Conservation (phyloP, 2,113 vertebrate genomes). For the Pseudopipra pipra region DNA sequence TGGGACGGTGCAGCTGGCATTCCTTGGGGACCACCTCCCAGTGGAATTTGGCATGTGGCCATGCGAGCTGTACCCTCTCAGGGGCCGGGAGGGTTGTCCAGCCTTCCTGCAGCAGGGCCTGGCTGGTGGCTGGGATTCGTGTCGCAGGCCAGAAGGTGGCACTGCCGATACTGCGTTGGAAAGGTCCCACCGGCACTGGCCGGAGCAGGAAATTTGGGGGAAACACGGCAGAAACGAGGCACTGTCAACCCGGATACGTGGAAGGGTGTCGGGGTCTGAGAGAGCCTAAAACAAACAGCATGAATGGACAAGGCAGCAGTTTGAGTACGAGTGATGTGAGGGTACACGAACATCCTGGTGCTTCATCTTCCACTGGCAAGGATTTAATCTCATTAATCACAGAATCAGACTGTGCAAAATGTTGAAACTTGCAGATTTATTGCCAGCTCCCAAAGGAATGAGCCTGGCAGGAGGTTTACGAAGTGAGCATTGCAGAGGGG, state of each 20-base stretch:
- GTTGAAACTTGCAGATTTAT: not conserved
- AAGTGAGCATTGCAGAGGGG: not conserved
- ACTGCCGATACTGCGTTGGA: conserved; percentile 70
- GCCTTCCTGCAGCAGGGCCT: not conserved
- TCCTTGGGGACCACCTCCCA: not conserved
- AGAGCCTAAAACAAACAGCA: not conserved
- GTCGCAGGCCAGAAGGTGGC: conserved; percentile 74
- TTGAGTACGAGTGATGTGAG: not conserved
- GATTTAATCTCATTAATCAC: not conserved
- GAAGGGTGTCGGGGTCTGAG: not conserved
- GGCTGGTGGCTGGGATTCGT: not conserved
- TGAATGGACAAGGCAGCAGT: not conserved
- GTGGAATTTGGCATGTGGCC: fast-evolving
- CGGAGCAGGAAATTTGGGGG: not conserved
- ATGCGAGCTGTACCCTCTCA: not conserved
- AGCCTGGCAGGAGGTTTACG: not conserved
- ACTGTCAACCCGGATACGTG: not conserved
- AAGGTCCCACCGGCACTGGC: not conserved
- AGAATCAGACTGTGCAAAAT: not conserved
- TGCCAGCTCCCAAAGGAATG: not conserved
- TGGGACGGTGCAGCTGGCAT: fast-evolving
- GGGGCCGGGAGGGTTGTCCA: not conserved
- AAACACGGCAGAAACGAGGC: not conserved
- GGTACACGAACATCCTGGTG: not conserved
- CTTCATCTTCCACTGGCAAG: not conserved